Percentiles rank a stretch among this genome's conserved stretches.
phyloP scores from a whole-genome alignment of 2,113 vertebrate species.

The Forbesichthys papilliferus region DNA sequence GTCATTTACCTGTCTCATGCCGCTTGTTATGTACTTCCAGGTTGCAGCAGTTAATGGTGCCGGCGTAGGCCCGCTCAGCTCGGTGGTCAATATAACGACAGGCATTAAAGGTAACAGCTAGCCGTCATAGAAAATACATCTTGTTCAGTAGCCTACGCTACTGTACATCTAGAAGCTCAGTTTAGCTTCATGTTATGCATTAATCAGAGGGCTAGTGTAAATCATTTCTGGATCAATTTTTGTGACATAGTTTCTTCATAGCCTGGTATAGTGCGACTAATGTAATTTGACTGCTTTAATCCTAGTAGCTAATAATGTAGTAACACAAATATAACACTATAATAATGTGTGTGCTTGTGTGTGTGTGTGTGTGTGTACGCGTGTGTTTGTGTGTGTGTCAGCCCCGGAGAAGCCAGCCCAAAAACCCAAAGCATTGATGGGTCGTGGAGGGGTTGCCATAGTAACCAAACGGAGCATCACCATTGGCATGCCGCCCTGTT shows the following conservation, averaged over 20 bases:
- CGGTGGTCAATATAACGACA: conserved; percentile 87
- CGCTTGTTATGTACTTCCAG: conserved; percentile 60
- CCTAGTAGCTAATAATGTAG: conserved; percentile 9
- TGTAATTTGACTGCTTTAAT: too few species aligned
- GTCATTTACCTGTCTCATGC: too few species aligned
- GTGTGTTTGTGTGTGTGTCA: conserved; percentile 38
- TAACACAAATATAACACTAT: background rate
- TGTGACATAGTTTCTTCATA: too few species aligned
- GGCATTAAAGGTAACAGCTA: conserved; percentile 86
- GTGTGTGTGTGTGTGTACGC: conserved; percentile 2
- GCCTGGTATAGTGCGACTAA: too few species aligned
- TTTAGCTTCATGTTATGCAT: too few species aligned
- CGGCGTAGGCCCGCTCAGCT: conserved; percentile 89
- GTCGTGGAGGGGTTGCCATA: conserved; percentile 81
- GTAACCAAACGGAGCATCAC: conserved; percentile 89
- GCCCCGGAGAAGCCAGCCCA: conserved; percentile 83
- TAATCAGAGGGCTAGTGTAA: too few species aligned
- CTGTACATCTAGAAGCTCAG: too few species aligned
- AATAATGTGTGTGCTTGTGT: conserved; percentile 2
- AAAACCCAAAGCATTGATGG: conserved; percentile 82
- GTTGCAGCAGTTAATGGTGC: conserved; percentile 91
- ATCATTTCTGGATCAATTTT: too few species aligned
- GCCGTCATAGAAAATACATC: background rate
- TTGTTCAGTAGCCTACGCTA: background rate
- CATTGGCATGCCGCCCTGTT: conserved; percentile 91